Percentiles rank a stretch among this genome's conserved stretches.
These are phyloP conservation scores for Andricus grossulariae DNA, from an alignment of 1,140 invertebrate species.

Conservation along the genomic window DNA sequence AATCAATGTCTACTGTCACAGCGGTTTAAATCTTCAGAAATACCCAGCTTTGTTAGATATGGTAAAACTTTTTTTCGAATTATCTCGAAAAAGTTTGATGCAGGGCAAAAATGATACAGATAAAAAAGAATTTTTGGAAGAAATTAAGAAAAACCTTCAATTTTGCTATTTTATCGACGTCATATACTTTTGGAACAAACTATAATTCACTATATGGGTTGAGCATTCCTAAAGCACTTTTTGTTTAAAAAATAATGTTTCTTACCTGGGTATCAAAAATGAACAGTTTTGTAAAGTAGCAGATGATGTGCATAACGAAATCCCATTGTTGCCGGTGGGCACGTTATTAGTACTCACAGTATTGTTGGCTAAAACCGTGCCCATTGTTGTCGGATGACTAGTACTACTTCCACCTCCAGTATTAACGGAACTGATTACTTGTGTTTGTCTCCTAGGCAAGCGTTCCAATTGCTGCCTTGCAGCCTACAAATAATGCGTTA, in stretches of 20 bases:
- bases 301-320: slow-evolving; percentile 60
- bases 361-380: slow-evolving; percentile 68
- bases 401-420: slow-evolving; percentile 70
- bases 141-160: too few relatives aligned
- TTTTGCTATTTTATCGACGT: too few relatives aligned
- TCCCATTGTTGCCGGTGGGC: slow-evolving; percentile 70
- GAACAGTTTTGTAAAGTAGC: slow-evolving; percentile 75
- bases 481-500: slow-evolving; percentile 74
- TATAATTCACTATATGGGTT: too few relatives aligned
- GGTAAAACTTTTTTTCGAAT: too few relatives aligned
- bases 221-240: too few relatives aligned
- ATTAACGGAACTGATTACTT: slow-evolving; percentile 72
- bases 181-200: too few relatives aligned
- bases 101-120: too few relatives aligned
- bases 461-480: slow-evolving; percentile 91
- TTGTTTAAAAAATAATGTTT: not conserved
- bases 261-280: slow-evolving; percentile 79
- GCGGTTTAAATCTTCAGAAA: too few relatives aligned
- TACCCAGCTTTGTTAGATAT: too few relatives aligned
- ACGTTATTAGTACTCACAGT: slow-evolving; percentile 71
- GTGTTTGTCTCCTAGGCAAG: slow-evolving; percentile 86
- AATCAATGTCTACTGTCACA: too few relatives aligned
- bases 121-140: too few relatives aligned
- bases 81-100: too few relatives aligned
- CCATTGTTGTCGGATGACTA: slow-evolving; percentile 70